Percentiles rank a stretch among this genome's conserved stretches.
phyloP scores from a whole-genome alignment of 2,113 vertebrate species.

The Oryzias javanicus region DNA sequence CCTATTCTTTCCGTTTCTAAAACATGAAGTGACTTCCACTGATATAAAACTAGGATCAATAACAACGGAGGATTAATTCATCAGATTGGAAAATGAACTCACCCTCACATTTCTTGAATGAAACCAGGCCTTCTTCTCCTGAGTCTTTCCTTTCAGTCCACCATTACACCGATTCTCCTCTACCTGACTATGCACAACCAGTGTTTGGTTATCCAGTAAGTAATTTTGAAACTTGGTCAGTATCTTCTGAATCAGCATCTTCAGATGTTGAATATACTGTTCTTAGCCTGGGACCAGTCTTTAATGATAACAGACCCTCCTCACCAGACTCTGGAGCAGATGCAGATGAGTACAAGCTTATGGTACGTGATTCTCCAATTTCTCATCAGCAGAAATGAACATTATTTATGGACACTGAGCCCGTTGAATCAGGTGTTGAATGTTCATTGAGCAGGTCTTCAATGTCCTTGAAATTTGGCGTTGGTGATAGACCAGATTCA shows the following conservation, averaged over 20 bases:
- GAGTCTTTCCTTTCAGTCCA: slow-evolving; percentile 10
- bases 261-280: slow-evolving; percentile 56
- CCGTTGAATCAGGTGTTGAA: slow-evolving; percentile 49
- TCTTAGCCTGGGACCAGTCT: slow-evolving; percentile 20
- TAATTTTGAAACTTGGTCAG: slow-evolving; percentile 31
- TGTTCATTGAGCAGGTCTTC: slow-evolving; percentile 38
- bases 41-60: slow-evolving; percentile 14
- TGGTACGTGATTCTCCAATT: slow-evolving; percentile 60
- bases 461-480: slow-evolving; percentile 6
- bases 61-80: slow-evolving; percentile 34
- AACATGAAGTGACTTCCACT: background rate
- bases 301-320: slow-evolving; percentile 24
- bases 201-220: slow-evolving; percentile 1
- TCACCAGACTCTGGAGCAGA: slow-evolving; percentile 59
- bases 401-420: slow-evolving; percentile 48
- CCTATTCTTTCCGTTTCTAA: slow-evolving; percentile 46
- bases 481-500: slow-evolving; percentile 47
- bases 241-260: slow-evolving; percentile 50
- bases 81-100: slow-evolving; percentile 19
- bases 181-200: slow-evolving; percentile 23
- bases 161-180: slow-evolving; percentile 44
- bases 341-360: slow-evolving; percentile 29
- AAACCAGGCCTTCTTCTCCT: slow-evolving; percentile 41
- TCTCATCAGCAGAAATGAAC: slow-evolving; percentile 20
- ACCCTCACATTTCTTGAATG: background rate